phyloP scores from a whole-genome alignment of 2,113 vertebrate species.

The Zeus faber region DNA sequence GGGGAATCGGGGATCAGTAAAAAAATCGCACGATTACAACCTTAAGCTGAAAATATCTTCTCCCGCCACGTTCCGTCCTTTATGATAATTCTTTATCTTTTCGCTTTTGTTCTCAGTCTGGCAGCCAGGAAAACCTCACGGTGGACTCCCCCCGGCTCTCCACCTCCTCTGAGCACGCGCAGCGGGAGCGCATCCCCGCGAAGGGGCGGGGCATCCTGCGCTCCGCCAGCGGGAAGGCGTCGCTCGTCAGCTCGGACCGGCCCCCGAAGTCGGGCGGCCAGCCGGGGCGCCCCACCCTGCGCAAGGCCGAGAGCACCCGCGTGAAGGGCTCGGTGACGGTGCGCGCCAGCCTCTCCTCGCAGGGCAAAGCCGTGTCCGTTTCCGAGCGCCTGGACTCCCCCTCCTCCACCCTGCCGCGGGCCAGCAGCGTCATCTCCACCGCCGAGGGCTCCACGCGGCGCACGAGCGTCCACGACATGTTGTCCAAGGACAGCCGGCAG shows the following conservation, averaged over 20 bases:
- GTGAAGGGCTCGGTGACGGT: constrained; percentile 74
- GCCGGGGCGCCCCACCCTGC: constrained; percentile 71
- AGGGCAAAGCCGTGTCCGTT: constrained; percentile 77
- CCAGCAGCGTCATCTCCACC: constrained; percentile 97
- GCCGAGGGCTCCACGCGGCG: constrained; percentile 92
- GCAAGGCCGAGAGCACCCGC: constrained; percentile 82
- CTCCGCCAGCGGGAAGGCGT: constrained; percentile 82
- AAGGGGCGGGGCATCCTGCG: constrained; percentile 80
- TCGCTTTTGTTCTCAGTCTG: constrained; percentile 76
- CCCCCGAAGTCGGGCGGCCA: constrained; percentile 63
- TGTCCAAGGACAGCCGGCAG: constrained; percentile 89
- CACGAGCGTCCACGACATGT: constrained; percentile 96
- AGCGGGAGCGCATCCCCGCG: constrained; percentile 71
- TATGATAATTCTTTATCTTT: too few species aligned
- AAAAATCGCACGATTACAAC: too few species aligned
- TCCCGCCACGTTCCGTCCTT: too few species aligned
- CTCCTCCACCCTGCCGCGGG: constrained; percentile 86
- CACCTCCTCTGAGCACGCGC: constrained; percentile 77
- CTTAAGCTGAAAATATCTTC: too few species aligned
- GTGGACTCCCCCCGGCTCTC: constrained; percentile 87
- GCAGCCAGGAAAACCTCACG: constrained; percentile 89
- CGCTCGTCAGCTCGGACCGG: constrained; percentile 71
- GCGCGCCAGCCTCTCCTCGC: constrained; percentile 69
- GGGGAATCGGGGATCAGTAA: too few species aligned
- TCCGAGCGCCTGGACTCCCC: constrained; percentile 78